Evolutionary conservation across 2,113 vertebrate genomes (phyloP).

Genomic region (Carassius carassius): DNA sequence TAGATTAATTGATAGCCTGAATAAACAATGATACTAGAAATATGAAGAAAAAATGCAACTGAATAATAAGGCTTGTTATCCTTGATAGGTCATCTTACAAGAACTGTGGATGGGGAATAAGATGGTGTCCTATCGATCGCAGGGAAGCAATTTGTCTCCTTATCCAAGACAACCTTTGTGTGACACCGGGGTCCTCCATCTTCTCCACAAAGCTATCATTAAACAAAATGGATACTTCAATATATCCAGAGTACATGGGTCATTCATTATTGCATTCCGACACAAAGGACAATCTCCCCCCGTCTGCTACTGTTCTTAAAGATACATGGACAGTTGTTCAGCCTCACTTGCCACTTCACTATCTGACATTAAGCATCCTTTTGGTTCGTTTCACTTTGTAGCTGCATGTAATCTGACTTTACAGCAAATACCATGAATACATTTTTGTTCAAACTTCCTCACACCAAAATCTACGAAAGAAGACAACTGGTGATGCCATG

Average conservation of each 20-base stretch:
- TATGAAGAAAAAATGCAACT: not conserved
- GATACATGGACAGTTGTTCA: not conserved
- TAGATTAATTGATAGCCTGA: not conserved
- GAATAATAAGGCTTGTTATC: conserved; percentile 38
- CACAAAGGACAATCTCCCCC: not conserved
- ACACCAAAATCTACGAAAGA: not conserved
- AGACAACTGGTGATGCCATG: not conserved
- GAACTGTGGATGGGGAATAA: conserved; percentile 40
- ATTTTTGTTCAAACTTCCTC: not conserved
- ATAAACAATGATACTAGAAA: not conserved
- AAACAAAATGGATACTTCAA: conserved; percentile 62
- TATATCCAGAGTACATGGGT: conserved; percentile 45
- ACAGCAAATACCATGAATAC: not conserved
- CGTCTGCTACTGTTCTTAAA: not conserved
- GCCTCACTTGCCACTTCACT: not conserved
- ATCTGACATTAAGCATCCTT: not conserved
- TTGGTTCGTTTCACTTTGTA: not conserved
- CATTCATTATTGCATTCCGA: conserved; percentile 19
- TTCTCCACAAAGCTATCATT: conserved; percentile 21
- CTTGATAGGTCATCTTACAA: conserved; percentile 48
- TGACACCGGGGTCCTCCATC: conserved; percentile 49
- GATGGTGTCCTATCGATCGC: conserved; percentile 57
- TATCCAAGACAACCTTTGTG: conserved; percentile 41
- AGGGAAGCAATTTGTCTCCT: conserved; percentile 53
- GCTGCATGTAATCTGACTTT: not conserved